Evolutionary conservation across 2,113 vertebrate species (phyloP), one percentile per base, ranked within the genome.

Genomic region (Anoplopoma fimbria): DNA sequence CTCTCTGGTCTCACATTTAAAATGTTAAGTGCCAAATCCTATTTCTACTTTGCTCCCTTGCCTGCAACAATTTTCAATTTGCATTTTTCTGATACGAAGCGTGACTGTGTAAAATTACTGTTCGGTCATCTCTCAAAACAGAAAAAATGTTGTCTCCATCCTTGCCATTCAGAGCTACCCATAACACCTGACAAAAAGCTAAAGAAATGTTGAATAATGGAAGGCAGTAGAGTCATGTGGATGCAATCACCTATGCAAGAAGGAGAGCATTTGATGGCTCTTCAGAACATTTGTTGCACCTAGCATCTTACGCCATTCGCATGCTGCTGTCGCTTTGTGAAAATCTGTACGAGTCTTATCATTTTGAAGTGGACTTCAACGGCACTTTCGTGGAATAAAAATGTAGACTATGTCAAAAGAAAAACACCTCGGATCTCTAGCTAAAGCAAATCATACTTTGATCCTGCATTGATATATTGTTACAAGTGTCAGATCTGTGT

Each of bases 401-500:
- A 82, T 25, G 34, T 2, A 17, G 15, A 42, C 8, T 61, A 47
- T 62, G 61, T 78, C 4, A 17, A 71, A 55, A 68, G 2, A 31
- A 57, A 71, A 51, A 17, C 19, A n/a, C 27, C 21, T 27, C n/a
- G 21, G 31, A n/a, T 58, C 23, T 68, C 23, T 21, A 40, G n/a
- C 42, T 34, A 8, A 21, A 62, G 25, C 14, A 73, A 53, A 60
- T 10, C 21, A 10, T 47, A 27, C 27, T 61, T 75, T 38, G 4
- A 75, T 69, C 58, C 36, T 49, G 31, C n/a, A 23, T 31, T 69
- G 67, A 87, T 61, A 25, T 68, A 72, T 23, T 60, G 62, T 40
- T 40, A 36, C 55, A 61, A 68, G 9, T 49, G 31, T 69, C 38
- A 78, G 55, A 81, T 84, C 81, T 81, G 61, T 79, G 49, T 65